Evolutionary conservation across 2,113 vertebrate genomes (phyloP).

Genomic region (Burhinus bistriatus): DNA sequence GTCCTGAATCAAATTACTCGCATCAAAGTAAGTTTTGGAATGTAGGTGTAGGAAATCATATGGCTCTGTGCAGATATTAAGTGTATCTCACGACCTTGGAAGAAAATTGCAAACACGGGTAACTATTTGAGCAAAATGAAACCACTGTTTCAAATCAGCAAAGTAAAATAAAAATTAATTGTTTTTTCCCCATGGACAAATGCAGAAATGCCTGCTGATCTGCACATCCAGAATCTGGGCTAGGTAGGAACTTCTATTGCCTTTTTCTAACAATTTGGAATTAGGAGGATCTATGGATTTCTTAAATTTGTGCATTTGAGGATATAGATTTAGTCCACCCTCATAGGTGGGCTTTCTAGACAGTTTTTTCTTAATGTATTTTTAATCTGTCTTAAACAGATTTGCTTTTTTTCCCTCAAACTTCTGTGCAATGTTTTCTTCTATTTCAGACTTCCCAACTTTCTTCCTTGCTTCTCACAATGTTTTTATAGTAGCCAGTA

Average conservation of each 20-base stretch:
- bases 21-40: background rate
- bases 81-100: background rate
- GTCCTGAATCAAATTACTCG: background rate
- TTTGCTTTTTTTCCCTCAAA: background rate
- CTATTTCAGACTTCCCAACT: background rate
- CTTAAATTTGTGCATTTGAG: background rate
- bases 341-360: background rate
- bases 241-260: background rate
- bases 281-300: background rate
- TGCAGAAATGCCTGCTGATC: background rate
- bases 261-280: background rate
- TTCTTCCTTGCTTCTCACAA: background rate
- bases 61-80: background rate
- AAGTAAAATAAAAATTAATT: background rate
- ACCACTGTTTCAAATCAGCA: background rate
- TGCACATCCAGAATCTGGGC: background rate
- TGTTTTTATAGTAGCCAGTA: background rate
- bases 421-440: background rate
- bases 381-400: background rate
- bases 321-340: background rate
- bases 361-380: background rate
- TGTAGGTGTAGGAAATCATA: background rate
- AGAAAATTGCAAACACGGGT: background rate
- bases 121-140: background rate
- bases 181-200: rapidly evolving